phyloP scores from a whole-genome alignment of 2,888 invertebrate species.

The Boloria selene region DNA sequence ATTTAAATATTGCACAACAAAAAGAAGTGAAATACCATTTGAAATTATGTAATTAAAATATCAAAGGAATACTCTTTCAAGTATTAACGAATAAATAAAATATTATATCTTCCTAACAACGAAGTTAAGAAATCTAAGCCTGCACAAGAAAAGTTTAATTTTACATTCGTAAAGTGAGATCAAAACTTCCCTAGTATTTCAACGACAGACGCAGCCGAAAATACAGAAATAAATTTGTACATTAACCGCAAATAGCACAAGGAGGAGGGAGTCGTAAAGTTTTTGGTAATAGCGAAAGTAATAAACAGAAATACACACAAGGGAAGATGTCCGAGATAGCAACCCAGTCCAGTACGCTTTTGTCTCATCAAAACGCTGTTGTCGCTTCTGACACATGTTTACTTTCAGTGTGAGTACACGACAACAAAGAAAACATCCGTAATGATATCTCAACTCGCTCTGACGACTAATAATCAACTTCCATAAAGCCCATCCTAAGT shows the following conservation, averaged over 20 bases:
- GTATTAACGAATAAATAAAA: neutral
- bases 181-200: conserved; percentile 10
- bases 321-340: conserved; percentile 37
- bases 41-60: no score
- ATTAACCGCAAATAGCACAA: conserved; percentile 30
- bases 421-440: conserved; percentile 32
- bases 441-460: conserved; percentile 32
- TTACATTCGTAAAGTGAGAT: conserved; percentile 14
- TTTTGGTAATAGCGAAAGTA: conserved; percentile 35
- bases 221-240: conserved; percentile 27
- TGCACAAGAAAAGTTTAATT: conserved; percentile 1
- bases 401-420: conserved; percentile 23
- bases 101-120: neutral
- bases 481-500: conserved; percentile 2
- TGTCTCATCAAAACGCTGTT: conserved; percentile 68
- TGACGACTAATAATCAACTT: conserved; percentile 20
- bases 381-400: conserved; percentile 38
- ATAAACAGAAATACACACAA: conserved; percentile 30
- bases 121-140: neutral
- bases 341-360: conserved; percentile 60
- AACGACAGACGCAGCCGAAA: conserved; percentile 3
- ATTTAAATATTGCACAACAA: no score
- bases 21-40: no score
- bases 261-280: conserved; percentile 27
- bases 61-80: neutral